These are phyloP conservation scores for Saguinus midas DNA, from an alignment of 2,113 vertebrate species.

Conservation along the genomic window DNA sequence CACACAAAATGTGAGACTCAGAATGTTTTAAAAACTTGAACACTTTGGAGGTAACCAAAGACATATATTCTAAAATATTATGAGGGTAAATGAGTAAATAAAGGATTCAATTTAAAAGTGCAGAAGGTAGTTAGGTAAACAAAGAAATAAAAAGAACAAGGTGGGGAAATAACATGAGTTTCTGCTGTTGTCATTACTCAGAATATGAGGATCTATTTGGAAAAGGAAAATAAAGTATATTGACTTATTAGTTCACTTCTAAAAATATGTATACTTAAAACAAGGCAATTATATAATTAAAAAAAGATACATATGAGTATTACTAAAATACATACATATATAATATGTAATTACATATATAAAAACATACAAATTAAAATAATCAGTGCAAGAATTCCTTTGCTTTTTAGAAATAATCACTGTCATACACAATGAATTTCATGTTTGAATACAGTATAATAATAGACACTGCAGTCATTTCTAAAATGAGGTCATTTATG, in stretches of 20 bases:
- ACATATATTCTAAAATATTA: neutral
- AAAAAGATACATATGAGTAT: neutral
- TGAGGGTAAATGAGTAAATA: neutral
- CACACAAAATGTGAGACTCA: neutral
- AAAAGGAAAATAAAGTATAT: neutral
- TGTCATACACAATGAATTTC: neutral
- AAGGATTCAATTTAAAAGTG: neutral
- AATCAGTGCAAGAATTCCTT: neutral
- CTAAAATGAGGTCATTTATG: neutral
- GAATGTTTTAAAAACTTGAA: neutral
- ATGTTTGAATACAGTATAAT: neutral
- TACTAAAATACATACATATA: neutral
- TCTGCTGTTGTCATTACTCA: neutral
- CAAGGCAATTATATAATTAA: neutral
- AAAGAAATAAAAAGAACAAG: neutral
- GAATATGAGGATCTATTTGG: neutral
- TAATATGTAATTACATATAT: neutral
- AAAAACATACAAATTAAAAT: neutral
- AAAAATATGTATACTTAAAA: neutral
- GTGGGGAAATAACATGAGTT: neutral
- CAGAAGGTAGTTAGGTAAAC: neutral
- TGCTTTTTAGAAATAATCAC: neutral
- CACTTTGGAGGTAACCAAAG: neutral
- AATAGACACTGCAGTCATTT: neutral
- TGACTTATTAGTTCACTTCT: neutral